phyloP scores from a whole-genome alignment of 2,888 invertebrate genomes.

The Drosophila kanekoi region DNA sequence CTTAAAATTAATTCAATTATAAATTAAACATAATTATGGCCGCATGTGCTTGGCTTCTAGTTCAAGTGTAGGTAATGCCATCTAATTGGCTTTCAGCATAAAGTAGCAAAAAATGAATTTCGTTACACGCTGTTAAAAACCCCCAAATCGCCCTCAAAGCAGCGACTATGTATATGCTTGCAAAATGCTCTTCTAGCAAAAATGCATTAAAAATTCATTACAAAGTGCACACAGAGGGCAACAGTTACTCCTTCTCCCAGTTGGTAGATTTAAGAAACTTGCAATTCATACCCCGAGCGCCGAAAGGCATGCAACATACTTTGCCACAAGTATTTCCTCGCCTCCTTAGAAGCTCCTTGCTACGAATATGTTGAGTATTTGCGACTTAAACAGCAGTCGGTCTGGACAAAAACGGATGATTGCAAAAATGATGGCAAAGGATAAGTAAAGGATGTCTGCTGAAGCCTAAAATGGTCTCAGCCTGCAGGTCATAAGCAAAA shows the following conservation, averaged over 20 bases:
- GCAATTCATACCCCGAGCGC: background rate
- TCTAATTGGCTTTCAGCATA: conserved; percentile 52
- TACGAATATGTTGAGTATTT: background rate
- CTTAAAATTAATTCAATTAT: conserved; percentile 69
- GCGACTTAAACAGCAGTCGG: background rate
- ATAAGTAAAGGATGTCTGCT: conserved; percentile 22
- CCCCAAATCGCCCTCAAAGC: conserved; percentile 1
- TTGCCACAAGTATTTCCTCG: conserved; percentile 18
- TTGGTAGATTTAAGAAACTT: conserved; percentile 49
- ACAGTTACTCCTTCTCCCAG: background rate
- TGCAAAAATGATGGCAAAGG: conserved; percentile 1
- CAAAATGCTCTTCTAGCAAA: conserved; percentile 40
- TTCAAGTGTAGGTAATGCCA: conserved; percentile 45
- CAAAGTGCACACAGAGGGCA: conserved; percentile 53
- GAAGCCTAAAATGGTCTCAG: conserved; percentile 46
- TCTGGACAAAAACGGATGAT: conserved; percentile 8
- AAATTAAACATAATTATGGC: conserved; percentile 56
- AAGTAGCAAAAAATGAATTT: conserved; percentile 57
- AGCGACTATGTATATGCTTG: conserved; percentile 17
- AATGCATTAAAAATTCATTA: conserved; percentile 73
- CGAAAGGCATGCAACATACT: conserved; percentile 22
- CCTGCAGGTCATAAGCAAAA: conserved; percentile 57
- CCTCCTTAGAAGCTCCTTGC: conserved; percentile 5
- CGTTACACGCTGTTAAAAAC: conserved; percentile 36
- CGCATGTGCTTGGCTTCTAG: conserved; percentile 33